Evolutionary conservation across 2,797 vertebrate species (phyloP).

Genomic region (Mallotus villosus): DNA sequence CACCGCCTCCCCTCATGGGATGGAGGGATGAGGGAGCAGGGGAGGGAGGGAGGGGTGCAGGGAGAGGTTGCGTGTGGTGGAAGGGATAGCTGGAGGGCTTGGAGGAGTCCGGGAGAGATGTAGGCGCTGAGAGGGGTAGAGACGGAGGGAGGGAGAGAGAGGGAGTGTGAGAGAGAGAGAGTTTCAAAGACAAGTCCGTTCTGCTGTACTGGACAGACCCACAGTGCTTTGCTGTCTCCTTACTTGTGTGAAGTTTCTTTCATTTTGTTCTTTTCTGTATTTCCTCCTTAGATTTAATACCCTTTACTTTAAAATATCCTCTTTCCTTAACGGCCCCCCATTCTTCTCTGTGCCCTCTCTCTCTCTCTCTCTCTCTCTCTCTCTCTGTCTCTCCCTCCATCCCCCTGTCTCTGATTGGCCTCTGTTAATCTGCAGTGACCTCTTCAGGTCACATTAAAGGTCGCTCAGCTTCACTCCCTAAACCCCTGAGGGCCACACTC

Average conservation of each 20-base stretch:
- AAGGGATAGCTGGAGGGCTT: slow-evolving; percentile 77
- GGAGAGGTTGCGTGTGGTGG: slow-evolving; percentile 73
- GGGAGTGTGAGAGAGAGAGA: slow-evolving; percentile 28
- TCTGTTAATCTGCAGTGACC: slow-evolving; percentile 73
- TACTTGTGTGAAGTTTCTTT: not conserved
- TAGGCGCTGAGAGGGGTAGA: slow-evolving; percentile 43
- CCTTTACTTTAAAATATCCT: slow-evolving; percentile 58
- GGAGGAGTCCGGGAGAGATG: slow-evolving; percentile 67
- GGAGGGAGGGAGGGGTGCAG: slow-evolving; percentile 38
- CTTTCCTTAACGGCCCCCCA: slow-evolving; percentile 37
- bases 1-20: slow-evolving; percentile 70
- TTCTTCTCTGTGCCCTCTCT: slow-evolving; percentile 19
- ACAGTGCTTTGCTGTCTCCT: slow-evolving; percentile 37
- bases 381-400: slow-evolving; percentile 28
- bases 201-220: slow-evolving; percentile 59
- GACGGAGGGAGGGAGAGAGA: slow-evolving; percentile 28
- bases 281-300: slow-evolving; percentile 56
- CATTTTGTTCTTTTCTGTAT: slow-evolving; percentile 18
- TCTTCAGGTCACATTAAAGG: slow-evolving; percentile 81
- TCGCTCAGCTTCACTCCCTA: slow-evolving; percentile 69
- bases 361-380: slow-evolving; percentile 27
- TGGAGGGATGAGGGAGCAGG: slow-evolving; percentile 46
- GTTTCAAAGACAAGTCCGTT: slow-evolving; percentile 68
- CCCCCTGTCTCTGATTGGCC: slow-evolving; percentile 52
- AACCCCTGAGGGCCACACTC: slow-evolving; percentile 46